Conservation (phyloP, 2,797 vertebrate genomes). For the Sebastolobus alascanus region DNA sequence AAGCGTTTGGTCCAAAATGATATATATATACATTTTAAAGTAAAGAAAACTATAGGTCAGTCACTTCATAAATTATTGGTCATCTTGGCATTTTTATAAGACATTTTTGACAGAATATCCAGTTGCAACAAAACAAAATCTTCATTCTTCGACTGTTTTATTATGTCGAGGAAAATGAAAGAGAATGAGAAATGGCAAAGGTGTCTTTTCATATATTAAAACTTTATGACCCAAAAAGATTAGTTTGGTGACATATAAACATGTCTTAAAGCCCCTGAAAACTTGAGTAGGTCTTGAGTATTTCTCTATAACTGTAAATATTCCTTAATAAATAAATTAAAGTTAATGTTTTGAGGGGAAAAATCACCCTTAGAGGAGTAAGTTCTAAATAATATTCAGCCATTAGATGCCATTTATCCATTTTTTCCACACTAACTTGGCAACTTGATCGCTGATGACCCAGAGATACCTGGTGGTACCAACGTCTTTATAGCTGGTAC, state of each 20-base stretch:
- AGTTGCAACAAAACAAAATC: background rate
- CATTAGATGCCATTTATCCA: no score
- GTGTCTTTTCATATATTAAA: background rate
- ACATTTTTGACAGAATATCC: background rate
- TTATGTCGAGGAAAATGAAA: background rate
- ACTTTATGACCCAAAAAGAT: background rate
- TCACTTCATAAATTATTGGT: background rate
- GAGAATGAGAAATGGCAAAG: background rate
- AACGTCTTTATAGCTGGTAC: no score
- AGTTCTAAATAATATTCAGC: no score
- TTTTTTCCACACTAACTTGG: no score
- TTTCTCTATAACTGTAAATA: background rate
- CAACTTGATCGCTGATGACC: no score
- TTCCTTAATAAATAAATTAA: background rate
- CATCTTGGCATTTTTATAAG: background rate
- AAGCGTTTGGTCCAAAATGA: slow-evolving; percentile 2
- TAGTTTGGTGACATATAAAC: background rate
- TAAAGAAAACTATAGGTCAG: background rate
- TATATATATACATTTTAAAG: background rate
- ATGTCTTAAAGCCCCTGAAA: background rate
- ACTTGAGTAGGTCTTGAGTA: background rate
- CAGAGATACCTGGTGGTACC: no score
- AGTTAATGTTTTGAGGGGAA: background rate
- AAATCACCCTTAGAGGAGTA: background rate
- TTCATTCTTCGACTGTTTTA: background rate